These are phyloP conservation scores for Petrocephalus sullivani DNA, from an alignment of 2,797 vertebrate genomes.

Conservation along the genomic window DNA sequence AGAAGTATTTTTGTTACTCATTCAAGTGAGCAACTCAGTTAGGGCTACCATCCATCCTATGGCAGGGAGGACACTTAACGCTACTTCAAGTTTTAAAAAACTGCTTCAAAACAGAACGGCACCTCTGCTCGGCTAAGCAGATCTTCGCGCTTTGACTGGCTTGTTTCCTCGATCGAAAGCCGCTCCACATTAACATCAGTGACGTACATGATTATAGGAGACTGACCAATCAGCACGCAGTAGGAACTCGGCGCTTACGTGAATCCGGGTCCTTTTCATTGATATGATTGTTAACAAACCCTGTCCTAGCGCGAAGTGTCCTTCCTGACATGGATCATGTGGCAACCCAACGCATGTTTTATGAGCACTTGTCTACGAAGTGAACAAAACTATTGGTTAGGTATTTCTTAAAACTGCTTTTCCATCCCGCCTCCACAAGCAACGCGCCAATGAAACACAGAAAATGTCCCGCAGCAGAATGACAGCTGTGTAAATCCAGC, in stretches of 20 bases:
- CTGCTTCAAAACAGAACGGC: neutral
- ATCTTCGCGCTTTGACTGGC: neutral
- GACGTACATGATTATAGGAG: neutral
- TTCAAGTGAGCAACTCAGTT: neutral
- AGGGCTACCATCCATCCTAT: neutral
- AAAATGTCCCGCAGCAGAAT: neutral
- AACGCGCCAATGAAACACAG: neutral
- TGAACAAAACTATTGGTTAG: neutral
- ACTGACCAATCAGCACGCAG: neutral
- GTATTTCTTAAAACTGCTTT: neutral
- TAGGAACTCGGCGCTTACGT: neutral
- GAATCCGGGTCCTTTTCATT: neutral
- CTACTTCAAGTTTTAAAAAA: neutral
- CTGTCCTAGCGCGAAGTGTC: neutral
- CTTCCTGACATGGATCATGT: neutral
- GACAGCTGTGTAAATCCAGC: neutral
- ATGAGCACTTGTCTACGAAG: neutral
- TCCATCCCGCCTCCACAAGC: neutral
- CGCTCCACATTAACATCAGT: neutral
- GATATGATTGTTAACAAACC: neutral
- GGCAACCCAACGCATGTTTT: neutral
- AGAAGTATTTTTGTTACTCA: neutral
- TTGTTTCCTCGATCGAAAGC: neutral
- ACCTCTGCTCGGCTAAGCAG: neutral
- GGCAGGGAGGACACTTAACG: neutral